Percentiles rank a stretch among this genome's conserved stretches.
phyloP scores from a whole-genome alignment of 2,113 vertebrate species.

The Apus apus region DNA sequence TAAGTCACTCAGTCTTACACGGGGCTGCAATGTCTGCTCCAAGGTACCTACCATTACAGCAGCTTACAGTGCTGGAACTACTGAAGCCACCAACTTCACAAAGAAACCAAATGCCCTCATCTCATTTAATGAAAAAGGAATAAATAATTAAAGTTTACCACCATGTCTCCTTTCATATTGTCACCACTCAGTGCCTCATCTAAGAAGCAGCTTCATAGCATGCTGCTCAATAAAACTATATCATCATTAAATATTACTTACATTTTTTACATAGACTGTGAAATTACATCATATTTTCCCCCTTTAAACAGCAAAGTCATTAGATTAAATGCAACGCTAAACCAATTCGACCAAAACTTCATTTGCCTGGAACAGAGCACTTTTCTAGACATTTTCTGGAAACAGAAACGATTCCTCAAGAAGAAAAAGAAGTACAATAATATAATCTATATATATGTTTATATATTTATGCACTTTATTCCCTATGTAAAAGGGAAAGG shows the following conservation, averaged over 20 bases:
- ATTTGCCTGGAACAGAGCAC: not conserved
- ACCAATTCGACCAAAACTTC: not conserved
- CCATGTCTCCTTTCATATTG: not conserved
- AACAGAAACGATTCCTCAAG: not conserved
- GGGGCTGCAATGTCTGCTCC: not conserved
- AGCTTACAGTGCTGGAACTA: not conserved
- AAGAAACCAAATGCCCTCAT: not conserved
- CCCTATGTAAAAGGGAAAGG: not conserved
- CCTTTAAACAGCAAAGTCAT: not conserved
- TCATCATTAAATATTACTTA: not conserved
- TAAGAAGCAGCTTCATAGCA: rapidly evolving
- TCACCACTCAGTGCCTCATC: not conserved
- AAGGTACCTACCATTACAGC: rapidly evolving
- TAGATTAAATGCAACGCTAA: not conserved
- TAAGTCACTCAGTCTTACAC: not conserved
- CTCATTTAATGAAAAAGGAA: not conserved
- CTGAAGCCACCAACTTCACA: not conserved
- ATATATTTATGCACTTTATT: not conserved
- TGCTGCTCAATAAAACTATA: not conserved
- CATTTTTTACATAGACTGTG: not conserved
- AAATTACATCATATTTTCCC: rapidly evolving
- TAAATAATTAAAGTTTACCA: not conserved
- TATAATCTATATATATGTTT: not conserved
- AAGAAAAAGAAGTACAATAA: not conserved
- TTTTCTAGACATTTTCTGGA: not conserved